These are phyloP conservation scores for Megaceryle maxima DNA, from an alignment of 2,113 vertebrate genomes.

Conservation along the genomic window DNA sequence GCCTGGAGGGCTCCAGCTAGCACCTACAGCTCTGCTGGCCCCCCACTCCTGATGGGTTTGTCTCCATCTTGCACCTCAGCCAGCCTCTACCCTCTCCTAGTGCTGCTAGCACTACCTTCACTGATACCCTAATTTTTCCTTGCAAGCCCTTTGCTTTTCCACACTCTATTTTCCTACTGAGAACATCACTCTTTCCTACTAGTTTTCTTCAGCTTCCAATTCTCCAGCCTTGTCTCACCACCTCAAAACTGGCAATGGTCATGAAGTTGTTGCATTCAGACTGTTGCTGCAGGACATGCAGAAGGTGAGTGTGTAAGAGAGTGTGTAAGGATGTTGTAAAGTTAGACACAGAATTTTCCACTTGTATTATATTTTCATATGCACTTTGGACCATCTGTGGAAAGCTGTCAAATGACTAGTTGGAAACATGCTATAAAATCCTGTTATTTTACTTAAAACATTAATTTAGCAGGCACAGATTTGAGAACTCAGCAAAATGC, in stretches of 20 bases:
- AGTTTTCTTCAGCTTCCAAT: neutral
- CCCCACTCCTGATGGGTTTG: neutral
- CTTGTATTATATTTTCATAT: constrained; percentile 14
- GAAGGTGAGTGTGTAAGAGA: neutral
- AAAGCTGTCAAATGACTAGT: constrained; percentile 50
- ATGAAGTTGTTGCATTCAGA: neutral
- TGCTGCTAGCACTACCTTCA: neutral
- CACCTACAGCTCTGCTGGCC: neutral
- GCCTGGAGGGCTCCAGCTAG: neutral
- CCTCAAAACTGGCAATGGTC: neutral
- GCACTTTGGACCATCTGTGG: constrained; percentile 22
- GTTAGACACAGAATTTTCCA: neutral
- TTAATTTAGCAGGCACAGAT: neutral
- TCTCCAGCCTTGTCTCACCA: neutral
- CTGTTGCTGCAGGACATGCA: neutral
- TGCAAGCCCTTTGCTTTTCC: neutral
- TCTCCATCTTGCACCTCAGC: neutral
- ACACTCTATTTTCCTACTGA: neutral
- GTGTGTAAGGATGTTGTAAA: neutral
- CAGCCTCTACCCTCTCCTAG: neutral
- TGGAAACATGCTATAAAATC: constrained; percentile 10
- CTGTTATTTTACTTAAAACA: constrained; percentile 36
- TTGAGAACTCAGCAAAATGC: neutral
- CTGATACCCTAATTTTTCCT: neutral
- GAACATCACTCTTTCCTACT: neutral